Evolutionary conservation across 2,888 invertebrate genomes (phyloP).

Genomic region (Andrena camellia): DNA sequence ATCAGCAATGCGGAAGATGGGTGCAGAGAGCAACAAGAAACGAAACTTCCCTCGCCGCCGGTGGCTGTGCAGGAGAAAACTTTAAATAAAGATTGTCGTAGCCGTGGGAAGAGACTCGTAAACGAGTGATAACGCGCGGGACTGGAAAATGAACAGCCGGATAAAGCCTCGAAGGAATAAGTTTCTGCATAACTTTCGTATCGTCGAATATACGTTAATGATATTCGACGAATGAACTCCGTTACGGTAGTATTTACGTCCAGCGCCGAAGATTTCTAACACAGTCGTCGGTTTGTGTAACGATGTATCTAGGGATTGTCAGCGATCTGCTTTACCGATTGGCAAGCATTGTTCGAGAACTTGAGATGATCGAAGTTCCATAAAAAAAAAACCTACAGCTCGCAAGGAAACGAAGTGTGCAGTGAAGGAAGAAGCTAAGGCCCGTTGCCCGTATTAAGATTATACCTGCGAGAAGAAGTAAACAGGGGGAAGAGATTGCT

Average conservation of each 20-base stretch:
- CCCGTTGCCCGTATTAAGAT: not conserved
- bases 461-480: conserved; percentile 4
- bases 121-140: no score
- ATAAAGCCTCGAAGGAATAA: no score
- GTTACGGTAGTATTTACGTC: not conserved
- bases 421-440: not conserved
- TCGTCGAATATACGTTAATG: no score
- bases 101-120: not conserved
- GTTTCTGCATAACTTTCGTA: no score
- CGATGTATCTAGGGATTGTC: no score
- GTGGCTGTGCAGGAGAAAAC: not conserved
- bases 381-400: not conserved
- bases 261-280: not conserved
- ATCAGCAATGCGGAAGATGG: conserved; percentile 24
- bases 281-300: not conserved
- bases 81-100: not conserved
- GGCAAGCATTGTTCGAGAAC: not conserved
- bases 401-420: not conserved
- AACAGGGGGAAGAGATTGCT: not conserved
- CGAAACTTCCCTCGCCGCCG: not conserved
- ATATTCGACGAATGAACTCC: no score
- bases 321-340: not conserved
- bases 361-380: conserved; percentile 4
- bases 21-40: conserved; percentile 1
- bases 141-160: no score